Evolutionary conservation across 2,113 vertebrate genomes (phyloP), one percentile per base, ranked within the genome.

Genomic region (Spermophilus dauricus): DNA sequence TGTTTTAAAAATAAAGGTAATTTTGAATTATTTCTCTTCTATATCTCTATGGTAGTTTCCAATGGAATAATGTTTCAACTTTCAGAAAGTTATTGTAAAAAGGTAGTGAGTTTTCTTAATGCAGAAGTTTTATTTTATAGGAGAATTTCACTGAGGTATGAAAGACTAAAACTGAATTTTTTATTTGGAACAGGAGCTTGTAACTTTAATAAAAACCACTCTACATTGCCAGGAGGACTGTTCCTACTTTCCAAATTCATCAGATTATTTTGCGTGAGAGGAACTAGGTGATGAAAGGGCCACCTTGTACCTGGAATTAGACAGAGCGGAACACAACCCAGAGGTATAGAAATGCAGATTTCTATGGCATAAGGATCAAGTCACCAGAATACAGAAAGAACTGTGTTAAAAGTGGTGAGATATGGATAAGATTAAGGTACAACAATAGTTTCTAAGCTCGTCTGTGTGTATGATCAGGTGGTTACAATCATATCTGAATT

Each of bases 11-110:
- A 73, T 87, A 69, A 87, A 84, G 39, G 56, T 91, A 90, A 91
- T 85, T 95, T 96, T 83, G 39, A 18, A 80, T 87, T 80, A 84
- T 93, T 95, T 93, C 16, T 75, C 72, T 87, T 96, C 24, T 93
- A 76, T 93, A 63, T 9, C 0, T 13, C 28, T 63, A 2, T 56
- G 76, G 26, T 34, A 88, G 39, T 63, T 96, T 56, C 45, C 89
- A 97, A 30, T 56, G 30, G 20, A 39, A 93, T 93, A 85, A 78
- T 85, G 48, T 93, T 93, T 86, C 93, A 77, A 87, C 56, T 73
- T 96, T 95, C 26, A 76, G 48, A 75, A 81, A 88, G 37, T 76
- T 80, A 88, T 32, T 28, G 73, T 39, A 81, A 20, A 69, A 58
- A 75, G 20, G 51, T 58, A 56, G 20, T 88, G 30, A 63, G 26